These are phyloP conservation scores for Ctenicera cuprea DNA, from an alignment of 2,888 invertebrate genomes.

Conservation along the genomic window DNA sequence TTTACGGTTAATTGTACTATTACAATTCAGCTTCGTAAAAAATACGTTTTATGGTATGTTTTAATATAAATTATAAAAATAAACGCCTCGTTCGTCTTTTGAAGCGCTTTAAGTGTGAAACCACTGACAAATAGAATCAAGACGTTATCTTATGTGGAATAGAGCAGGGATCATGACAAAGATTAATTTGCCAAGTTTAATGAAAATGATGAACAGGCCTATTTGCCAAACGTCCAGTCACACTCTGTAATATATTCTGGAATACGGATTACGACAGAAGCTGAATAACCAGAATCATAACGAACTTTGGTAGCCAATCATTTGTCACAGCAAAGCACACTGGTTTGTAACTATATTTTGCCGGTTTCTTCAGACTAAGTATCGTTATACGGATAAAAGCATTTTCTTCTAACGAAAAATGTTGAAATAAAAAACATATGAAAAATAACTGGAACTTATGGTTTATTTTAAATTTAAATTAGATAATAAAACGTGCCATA, in stretches of 20 bases:
- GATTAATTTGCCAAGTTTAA: conserved; percentile 45
- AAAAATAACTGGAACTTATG: too few species aligned
- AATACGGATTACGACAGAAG: conserved; percentile 36
- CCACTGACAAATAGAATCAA: conserved; percentile 22
- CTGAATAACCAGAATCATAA: conserved; percentile 45
- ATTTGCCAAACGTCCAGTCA: conserved; percentile 45
- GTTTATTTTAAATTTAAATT: too few species aligned
- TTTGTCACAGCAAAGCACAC: conserved; percentile 27
- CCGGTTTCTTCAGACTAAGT: too few species aligned
- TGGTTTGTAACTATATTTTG: conserved; percentile 11
- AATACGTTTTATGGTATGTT: neutral
- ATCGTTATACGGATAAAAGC: too few species aligned
- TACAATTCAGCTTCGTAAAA: neutral
- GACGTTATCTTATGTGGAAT: conserved; percentile 27
- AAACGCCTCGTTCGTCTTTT: neutral
- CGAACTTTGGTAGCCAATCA: conserved; percentile 37
- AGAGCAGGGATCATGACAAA: conserved; percentile 33
- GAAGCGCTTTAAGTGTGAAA: neutral
- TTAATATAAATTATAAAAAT: neutral
- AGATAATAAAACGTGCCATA: too few species aligned
- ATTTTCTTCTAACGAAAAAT: too few species aligned
- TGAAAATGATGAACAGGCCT: conserved; percentile 44
- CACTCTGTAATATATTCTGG: conserved; percentile 37
- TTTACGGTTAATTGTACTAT: conserved; percentile 4
- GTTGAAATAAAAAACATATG: too few species aligned